Evolutionary conservation across 2,888 invertebrate species (phyloP), one percentile per base, ranked within the genome.

Genomic region (Lepetodrilus schrolli): DNA sequence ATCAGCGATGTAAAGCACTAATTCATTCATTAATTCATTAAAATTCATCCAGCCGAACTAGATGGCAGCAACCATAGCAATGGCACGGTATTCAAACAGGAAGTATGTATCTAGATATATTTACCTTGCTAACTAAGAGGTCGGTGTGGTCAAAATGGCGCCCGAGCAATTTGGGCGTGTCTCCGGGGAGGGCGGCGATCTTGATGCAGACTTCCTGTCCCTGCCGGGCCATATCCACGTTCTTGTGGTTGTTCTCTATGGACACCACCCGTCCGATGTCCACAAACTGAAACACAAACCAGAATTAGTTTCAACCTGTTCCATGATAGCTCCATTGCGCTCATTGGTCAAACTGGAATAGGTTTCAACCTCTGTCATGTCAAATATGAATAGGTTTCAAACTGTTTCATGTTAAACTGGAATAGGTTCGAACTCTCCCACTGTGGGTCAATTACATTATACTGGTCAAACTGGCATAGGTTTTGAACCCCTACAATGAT

Each of bases 101-200:
- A 26, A 5, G n/a, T n/a, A n/a, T n/a, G n/a, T n/a, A n/a, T n/a
- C n/a, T n/a, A 7, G 7, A n/a, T n/a, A n/a, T n/a, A 77, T 87
- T 83, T 84, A 91, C 92, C 89, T 90, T 98, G 93, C 98, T 98
- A 88, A 98, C 94, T 81, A 99, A 93, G 90, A 96, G 93, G 91
- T 99, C 99, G 48, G 95, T 96, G 87, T 96, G 95, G 88, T 98
- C 98, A 92, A 99, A 99, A 92, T 99, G 99, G 74, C 99, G 93
- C 10, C 99, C 99, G 91, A 95, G 97, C 95, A 99, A 95, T 92
- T 99, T 99, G 65, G 99, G 99, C 66, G 99, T 94, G 91, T 99
- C 98, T n/a, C 99, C 99, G 17, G 97, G 96, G 66, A 96, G 94
- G 34, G 97, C 95, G 86, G 99, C 98, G 83, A 99, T 99, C 93